Evolutionary conservation across 2,888 invertebrate species (phyloP).

Genomic region (Deroplatys truncata): DNA sequence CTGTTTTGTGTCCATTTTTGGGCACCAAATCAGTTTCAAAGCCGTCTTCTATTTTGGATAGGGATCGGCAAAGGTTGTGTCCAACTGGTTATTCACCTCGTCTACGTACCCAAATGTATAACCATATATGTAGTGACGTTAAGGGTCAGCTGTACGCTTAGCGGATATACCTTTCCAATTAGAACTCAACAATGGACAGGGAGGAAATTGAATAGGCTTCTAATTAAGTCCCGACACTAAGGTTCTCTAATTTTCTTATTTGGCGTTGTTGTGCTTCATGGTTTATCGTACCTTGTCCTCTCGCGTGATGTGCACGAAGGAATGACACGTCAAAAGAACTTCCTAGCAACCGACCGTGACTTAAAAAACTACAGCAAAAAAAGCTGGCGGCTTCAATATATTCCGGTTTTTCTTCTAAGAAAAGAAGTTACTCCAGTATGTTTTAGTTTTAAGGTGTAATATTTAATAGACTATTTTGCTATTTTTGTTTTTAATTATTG

Average conservation of each 20-base stretch:
- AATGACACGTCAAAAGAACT: neutral
- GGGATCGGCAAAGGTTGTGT: neutral
- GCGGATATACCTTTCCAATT: neutral
- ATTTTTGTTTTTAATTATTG: no score
- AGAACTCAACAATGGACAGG: neutral
- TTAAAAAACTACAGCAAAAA: neutral
- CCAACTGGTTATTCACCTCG: neutral
- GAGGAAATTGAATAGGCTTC: neutral
- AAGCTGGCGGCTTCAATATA: neutral
- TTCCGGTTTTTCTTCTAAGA: neutral
- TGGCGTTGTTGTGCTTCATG: neutral
- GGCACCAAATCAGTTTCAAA: no score
- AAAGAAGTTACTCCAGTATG: neutral
- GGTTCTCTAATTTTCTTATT: neutral
- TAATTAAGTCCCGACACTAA: neutral
- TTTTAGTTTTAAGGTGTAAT: neutral
- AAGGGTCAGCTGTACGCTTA: neutral
- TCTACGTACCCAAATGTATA: neutral
- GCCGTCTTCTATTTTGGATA: no score
- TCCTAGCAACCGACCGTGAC: neutral
- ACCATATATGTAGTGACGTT: neutral
- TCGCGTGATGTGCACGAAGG: neutral
- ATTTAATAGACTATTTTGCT: no score
- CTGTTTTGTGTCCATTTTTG: no score
- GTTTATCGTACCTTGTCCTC: neutral